Percentiles rank a stretch among this genome's conserved stretches.
phyloP scores from a whole-genome alignment of 2,888 invertebrate species.

The Esperia sulphurella region DNA sequence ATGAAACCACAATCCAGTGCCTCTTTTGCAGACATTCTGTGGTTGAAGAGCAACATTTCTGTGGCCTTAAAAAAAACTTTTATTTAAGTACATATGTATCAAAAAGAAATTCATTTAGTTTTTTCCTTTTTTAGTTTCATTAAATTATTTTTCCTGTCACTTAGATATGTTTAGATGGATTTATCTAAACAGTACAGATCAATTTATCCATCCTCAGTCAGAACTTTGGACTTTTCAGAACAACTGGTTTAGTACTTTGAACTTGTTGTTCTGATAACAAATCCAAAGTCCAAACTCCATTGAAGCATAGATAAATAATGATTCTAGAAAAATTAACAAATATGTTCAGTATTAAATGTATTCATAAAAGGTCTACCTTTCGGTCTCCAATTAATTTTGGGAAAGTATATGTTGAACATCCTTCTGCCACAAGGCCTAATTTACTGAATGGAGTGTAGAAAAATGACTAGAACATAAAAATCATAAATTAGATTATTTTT shows the following conservation, averaged over 20 bases:
- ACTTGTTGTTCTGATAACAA: not conserved
- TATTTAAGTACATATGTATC: no score
- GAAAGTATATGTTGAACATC: constrained; percentile 91
- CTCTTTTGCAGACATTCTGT: constrained; percentile 88
- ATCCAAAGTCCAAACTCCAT: not conserved
- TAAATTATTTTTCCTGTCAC: no score
- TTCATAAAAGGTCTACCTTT: constrained; percentile 77
- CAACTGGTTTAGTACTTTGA: no score
- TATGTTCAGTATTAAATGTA: no score
- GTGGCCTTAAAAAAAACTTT: constrained; percentile 59
- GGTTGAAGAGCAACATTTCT: constrained; percentile 83
- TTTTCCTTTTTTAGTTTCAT: no score
- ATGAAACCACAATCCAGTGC: constrained; percentile 89
- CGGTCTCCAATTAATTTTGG: constrained; percentile 90
- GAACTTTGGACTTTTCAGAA: no score
- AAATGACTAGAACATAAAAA: constrained; percentile 82
- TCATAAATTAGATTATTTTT: not conserved
- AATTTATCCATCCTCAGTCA: no score
- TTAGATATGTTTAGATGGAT: no score
- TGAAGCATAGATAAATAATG: not conserved
- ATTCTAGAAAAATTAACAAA: not conserved
- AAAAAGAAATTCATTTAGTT: no score
- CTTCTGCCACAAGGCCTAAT: constrained; percentile 93
- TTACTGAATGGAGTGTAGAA: constrained; percentile 93
- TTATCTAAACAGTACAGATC: no score